phyloP scores from a whole-genome alignment of 2,797 vertebrate species.

The Clarias fuscus region DNA sequence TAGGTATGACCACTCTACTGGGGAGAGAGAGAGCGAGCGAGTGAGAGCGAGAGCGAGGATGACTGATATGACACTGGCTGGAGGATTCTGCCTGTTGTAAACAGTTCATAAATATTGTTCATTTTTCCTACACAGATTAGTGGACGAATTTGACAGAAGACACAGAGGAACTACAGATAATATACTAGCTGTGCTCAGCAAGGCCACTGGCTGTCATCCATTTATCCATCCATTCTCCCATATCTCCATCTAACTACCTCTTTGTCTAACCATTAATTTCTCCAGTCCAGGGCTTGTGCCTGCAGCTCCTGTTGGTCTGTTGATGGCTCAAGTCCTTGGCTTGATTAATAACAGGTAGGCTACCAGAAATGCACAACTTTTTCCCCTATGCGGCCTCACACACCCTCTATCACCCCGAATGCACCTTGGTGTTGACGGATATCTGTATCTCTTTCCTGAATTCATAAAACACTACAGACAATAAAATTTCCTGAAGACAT shows the following conservation, averaged over 20 bases:
- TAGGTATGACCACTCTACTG: slow-evolving; percentile 24
- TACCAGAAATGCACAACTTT: slow-evolving; percentile 23
- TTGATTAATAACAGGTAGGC: slow-evolving; percentile 61
- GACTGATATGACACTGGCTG: slow-evolving; percentile 28
- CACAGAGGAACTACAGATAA: slow-evolving; percentile 39
- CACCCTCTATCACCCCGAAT: not conserved
- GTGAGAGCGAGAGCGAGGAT: not conserved
- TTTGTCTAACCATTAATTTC: slow-evolving; percentile 44
- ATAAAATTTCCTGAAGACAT: not conserved
- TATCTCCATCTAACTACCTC: slow-evolving; percentile 35
- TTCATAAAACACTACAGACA: not conserved
- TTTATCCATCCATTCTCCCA: slow-evolving; percentile 32
- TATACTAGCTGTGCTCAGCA: slow-evolving; percentile 49
- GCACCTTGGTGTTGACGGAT: slow-evolving; percentile 8
- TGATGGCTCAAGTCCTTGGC: slow-evolving; percentile 58
- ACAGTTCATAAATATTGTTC: slow-evolving; percentile 42
- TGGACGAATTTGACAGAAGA: slow-evolving; percentile 23
- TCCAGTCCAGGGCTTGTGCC: slow-evolving; percentile 26
- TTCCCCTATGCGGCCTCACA: slow-evolving; percentile 8
- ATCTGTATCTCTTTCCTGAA: slow-evolving; percentile 5
- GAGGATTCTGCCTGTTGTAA: slow-evolving; percentile 29
- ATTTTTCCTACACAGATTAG: slow-evolving; percentile 41
- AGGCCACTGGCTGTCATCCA: slow-evolving; percentile 50
- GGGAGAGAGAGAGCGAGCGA: not conserved
- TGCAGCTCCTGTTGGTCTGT: slow-evolving; percentile 44